phyloP scores from a whole-genome alignment of 1,140 invertebrate species.

The Pentalonia nigronervosa region DNA sequence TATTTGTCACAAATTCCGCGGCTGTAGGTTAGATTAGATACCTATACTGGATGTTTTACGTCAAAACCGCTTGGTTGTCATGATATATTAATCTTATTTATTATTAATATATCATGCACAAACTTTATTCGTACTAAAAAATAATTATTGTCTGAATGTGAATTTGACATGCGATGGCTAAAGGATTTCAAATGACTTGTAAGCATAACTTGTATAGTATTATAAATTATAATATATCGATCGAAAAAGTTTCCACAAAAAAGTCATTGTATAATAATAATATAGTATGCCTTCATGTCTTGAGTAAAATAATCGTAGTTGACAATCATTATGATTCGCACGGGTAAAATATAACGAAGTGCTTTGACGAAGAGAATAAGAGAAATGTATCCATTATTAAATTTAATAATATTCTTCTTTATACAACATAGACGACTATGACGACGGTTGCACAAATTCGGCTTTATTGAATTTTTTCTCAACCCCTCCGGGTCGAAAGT shows the following conservation, averaged over 20 bases:
- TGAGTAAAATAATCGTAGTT: neutral
- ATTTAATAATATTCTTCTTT: neutral
- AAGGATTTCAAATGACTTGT: neutral
- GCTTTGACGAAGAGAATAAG: neutral
- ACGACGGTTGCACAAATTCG: neutral
- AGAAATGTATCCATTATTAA: slow-evolving; percentile 20
- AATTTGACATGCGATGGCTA: neutral
- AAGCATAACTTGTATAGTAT: neutral
- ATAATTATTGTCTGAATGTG: neutral
- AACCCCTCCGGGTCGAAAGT: slow-evolving; percentile 28
- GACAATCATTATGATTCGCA: neutral
- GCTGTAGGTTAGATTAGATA: no score
- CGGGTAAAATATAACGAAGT: neutral
- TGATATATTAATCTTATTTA: neutral
- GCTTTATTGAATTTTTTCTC: slow-evolving; percentile 1
- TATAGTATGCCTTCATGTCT: neutral
- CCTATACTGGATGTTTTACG: neutral
- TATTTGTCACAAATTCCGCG: neutral
- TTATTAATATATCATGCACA: neutral
- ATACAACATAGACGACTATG: neutral
- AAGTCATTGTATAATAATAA: neutral
- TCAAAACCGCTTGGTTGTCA: neutral
- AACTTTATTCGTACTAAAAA: neutral
- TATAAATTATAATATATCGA: neutral
- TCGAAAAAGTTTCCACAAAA: neutral